Conservation (phyloP, 2,888 invertebrate genomes). For the Platycheirus rosarum region DNA sequence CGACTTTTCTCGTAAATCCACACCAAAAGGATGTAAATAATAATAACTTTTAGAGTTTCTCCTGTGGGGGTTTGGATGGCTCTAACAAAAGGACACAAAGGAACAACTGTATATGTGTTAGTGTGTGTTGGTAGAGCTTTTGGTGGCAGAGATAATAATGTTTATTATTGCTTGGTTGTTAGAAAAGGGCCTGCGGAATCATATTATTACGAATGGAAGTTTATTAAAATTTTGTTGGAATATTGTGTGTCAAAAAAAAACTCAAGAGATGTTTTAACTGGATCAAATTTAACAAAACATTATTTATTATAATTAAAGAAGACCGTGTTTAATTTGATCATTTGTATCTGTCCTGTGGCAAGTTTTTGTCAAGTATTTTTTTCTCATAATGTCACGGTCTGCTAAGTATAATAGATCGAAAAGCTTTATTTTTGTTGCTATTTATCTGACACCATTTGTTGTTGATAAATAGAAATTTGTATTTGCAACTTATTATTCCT, state of each 20-base stretch:
- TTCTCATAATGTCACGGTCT: too few species aligned
- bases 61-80: background rate
- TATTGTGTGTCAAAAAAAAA: background rate
- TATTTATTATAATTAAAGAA: background rate
- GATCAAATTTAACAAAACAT: conserved; percentile 2
- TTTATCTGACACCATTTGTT: too few species aligned
- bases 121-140: background rate
- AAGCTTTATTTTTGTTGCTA: too few species aligned
- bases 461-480: too few species aligned
- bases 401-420: too few species aligned
- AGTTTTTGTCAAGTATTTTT: too few species aligned
- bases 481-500: too few species aligned
- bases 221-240: conserved; percentile 11
- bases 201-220: conserved; percentile 1
- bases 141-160: conserved; percentile 4
- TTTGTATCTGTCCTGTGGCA: background rate
- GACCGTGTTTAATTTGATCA: background rate
- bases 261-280: background rate
- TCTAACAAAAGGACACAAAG: conserved; percentile 8
- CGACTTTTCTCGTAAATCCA: background rate
- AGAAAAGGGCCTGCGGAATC: background rate
- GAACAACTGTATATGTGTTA: background rate
- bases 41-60: conserved; percentile 33
- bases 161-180: conserved; percentile 5
- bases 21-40: conserved; percentile 4